Conservation (phyloP, 2,888 invertebrate species). For the Orthosia gothica region DNA sequence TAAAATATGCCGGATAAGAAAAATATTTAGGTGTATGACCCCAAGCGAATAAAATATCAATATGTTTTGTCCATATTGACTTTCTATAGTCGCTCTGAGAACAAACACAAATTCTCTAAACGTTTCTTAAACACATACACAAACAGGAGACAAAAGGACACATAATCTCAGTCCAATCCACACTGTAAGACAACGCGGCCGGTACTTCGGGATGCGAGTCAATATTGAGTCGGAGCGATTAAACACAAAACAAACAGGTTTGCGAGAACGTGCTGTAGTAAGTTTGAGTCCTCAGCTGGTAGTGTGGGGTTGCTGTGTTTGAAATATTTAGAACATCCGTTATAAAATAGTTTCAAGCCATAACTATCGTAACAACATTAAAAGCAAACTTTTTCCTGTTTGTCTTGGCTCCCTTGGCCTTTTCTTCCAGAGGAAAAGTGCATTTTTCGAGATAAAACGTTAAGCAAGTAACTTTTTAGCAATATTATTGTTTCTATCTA, state of each 20-base stretch:
- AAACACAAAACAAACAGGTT: slow-evolving; percentile 68
- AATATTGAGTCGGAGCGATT: slow-evolving; percentile 67
- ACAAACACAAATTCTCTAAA: slow-evolving; percentile 32
- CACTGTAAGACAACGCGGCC: slow-evolving; percentile 47
- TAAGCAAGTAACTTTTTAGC: no score
- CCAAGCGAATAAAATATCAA: neutral
- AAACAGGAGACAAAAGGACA: slow-evolving; percentile 59
- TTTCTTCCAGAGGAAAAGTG: no score
- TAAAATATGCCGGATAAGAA: no score
- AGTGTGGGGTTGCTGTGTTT: slow-evolving; percentile 36
- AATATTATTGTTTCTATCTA: no score
- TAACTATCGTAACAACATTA: neutral
- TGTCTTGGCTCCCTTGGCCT: no score
- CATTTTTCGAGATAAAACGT: no score
- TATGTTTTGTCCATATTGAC: neutral
- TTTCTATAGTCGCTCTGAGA: neutral
- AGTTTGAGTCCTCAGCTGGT: slow-evolving; percentile 45
- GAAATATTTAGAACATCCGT: neutral
- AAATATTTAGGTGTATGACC: no score
- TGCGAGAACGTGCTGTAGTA: slow-evolving; percentile 41
- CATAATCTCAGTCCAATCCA: slow-evolving; percentile 60
- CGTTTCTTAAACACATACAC: slow-evolving; percentile 35
- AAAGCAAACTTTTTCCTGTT: neutral
- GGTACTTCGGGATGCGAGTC: slow-evolving; percentile 59
- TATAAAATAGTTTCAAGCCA: neutral